Conservation (phyloP, 2,888 invertebrate genomes). For the Zeuzera pyrina region DNA sequence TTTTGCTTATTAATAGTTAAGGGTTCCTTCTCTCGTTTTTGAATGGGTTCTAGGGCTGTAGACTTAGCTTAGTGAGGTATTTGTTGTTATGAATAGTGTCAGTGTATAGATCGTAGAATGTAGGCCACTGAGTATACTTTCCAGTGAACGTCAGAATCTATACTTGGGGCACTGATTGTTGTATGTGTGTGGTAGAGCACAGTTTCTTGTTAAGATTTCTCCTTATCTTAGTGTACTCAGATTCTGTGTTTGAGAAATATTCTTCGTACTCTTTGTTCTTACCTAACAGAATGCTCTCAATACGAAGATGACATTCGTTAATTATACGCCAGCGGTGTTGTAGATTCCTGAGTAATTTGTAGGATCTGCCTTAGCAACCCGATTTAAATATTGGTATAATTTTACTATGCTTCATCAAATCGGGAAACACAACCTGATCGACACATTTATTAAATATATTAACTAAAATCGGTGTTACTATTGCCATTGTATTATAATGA, state of each 20-base stretch:
- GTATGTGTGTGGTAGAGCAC: neutral
- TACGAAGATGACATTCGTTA: constrained; percentile 4
- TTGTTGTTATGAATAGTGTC: neutral
- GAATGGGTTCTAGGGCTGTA: too few species aligned
- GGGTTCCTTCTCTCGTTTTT: too few species aligned
- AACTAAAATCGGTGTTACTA: too few species aligned
- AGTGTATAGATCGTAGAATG: neutral
- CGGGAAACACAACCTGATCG: too few species aligned
- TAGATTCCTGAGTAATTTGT: constrained; percentile 6
- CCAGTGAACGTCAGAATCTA: neutral
- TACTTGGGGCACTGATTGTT: neutral
- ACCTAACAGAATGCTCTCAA: constrained; percentile 3
- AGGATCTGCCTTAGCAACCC: too few species aligned
- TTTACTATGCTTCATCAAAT: too few species aligned
- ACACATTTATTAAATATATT: too few species aligned
- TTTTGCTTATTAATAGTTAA: too few species aligned
- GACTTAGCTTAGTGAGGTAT: neutral
- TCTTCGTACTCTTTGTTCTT: neutral
- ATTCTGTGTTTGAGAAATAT: neutral
- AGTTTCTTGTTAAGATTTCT: neutral
- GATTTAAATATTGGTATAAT: too few species aligned
- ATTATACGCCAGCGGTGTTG: constrained; percentile 5
- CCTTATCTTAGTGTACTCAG: neutral
- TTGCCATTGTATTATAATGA: too few species aligned
- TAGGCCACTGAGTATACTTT: neutral